phyloP scores from a whole-genome alignment of 2,888 invertebrate species.

The Erpobdella octoculata region DNA sequence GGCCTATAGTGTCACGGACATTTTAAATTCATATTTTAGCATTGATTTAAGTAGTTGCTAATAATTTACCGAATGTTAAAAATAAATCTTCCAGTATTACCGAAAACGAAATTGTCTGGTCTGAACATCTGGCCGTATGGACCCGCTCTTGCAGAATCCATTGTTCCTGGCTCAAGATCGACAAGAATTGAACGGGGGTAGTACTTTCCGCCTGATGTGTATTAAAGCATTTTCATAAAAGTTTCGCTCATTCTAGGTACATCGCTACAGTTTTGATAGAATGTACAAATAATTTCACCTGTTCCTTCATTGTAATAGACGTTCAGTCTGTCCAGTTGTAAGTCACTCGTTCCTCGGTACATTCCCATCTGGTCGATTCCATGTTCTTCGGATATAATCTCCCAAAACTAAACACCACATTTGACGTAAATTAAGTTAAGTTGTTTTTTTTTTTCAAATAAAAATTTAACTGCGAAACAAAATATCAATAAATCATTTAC shows the following conservation, averaged over 20 bases:
- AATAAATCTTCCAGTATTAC: background rate
- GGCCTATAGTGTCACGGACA: slow-evolving; percentile 38
- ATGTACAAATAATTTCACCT: too few relatives aligned
- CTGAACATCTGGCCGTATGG: slow-evolving; percentile 27
- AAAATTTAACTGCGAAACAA: background rate
- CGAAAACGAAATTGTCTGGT: slow-evolving; percentile 71
- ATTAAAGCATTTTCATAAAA: background rate
- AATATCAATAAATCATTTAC: background rate
- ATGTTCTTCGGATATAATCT: slow-evolving; percentile 50
- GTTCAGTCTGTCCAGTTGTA: slow-evolving; percentile 52
- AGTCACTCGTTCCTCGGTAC: slow-evolving; percentile 41
- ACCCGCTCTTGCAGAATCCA: slow-evolving; percentile 81
- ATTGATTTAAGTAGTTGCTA: background rate
- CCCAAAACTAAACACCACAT: slow-evolving; percentile 40
- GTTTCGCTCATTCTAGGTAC: too few relatives aligned
- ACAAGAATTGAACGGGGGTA: slow-evolving; percentile 25
- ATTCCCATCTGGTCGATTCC: slow-evolving; percentile 46
- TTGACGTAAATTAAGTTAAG: background rate
- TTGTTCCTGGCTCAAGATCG: slow-evolving; percentile 89
- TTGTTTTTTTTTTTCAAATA: background rate
- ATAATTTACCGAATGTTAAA: background rate
- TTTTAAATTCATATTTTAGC: background rate
- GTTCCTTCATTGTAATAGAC: slow-evolving; percentile 82
- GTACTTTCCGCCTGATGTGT: slow-evolving; percentile 53
- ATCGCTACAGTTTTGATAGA: too few relatives aligned